Conservation (phyloP, 2,888 invertebrate genomes). For the Congeria kusceri region DNA sequence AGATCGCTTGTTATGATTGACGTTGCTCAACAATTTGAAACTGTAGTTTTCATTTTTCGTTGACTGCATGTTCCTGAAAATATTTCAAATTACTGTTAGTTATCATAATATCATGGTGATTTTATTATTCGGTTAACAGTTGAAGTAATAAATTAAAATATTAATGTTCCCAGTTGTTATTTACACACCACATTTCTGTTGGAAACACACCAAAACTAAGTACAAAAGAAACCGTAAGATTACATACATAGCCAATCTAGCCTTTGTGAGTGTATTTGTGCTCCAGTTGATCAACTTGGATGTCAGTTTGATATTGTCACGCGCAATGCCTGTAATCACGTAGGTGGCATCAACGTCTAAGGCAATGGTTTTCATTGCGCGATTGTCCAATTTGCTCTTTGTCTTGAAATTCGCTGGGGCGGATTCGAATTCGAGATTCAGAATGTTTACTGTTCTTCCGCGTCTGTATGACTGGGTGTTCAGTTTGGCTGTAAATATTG, state of each 20-base stretch:
- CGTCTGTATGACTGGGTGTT: slow-evolving; percentile 46
- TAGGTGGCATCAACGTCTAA: slow-evolving; percentile 66
- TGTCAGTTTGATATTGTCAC: slow-evolving; percentile 69
- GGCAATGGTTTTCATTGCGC: slow-evolving; percentile 50
- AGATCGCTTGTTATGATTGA: slow-evolving; percentile 63
- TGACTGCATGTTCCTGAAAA: slow-evolving; percentile 57
- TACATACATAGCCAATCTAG: slow-evolving; percentile 68
- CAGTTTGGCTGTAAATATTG: slow-evolving; percentile 61
- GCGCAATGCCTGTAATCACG: slow-evolving; percentile 63
- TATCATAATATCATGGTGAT: no score
- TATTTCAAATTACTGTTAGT: no score
- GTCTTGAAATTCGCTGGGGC: slow-evolving; percentile 51
- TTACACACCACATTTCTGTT: no score
- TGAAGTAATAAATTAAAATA: no score
- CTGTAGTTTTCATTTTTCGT: slow-evolving; percentile 54
- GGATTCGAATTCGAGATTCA: slow-evolving; percentile 59
- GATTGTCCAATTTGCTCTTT: slow-evolving; percentile 53
- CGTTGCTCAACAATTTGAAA: slow-evolving; percentile 50
- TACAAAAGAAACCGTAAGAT: not conserved
- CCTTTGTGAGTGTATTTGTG: slow-evolving; percentile 66
- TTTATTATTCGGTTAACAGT: no score
- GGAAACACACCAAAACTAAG: no score
- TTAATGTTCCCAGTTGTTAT: no score
- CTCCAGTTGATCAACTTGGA: slow-evolving; percentile 68
- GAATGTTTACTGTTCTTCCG: slow-evolving; percentile 40